Conservation (phyloP, 2,797 vertebrate species). For the Phoeniculus purpureus region DNA sequence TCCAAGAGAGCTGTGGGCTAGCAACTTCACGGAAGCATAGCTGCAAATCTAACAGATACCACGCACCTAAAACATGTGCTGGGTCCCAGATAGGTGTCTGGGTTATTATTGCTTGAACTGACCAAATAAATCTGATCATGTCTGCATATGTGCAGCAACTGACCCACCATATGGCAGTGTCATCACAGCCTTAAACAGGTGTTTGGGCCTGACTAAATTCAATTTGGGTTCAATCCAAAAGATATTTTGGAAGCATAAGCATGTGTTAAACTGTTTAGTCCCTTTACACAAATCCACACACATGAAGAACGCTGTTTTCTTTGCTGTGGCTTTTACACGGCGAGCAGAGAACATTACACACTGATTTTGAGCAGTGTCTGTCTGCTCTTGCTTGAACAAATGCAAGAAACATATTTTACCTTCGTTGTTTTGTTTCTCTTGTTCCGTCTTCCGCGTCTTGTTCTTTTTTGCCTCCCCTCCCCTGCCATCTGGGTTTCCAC, state of each 20-base stretch:
- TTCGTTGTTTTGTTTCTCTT: not conserved
- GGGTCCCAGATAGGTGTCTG: not conserved
- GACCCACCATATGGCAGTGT: constrained; percentile 54
- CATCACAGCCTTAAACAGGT: constrained; percentile 45
- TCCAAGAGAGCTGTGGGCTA: not conserved
- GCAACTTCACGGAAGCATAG: not conserved
- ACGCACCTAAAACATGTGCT: not conserved
- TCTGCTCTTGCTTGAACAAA: not conserved
- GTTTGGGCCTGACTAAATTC: constrained; percentile 27
- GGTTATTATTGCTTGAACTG: not conserved
- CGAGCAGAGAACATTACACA: not conserved
- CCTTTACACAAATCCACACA: not conserved
- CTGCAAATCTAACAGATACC: not conserved
- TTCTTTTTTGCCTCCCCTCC: not conserved
- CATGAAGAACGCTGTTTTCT: not conserved
- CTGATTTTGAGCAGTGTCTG: not conserved
- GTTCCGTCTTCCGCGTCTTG: not conserved
- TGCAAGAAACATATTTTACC: not conserved
- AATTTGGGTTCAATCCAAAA: constrained; percentile 46
- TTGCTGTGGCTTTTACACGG: not conserved
- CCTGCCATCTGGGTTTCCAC: constrained; percentile 55
- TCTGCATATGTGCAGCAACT: constrained; percentile 2
- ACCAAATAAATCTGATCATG: not conserved
- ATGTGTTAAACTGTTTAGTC: constrained; percentile 7
- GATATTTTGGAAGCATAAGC: constrained; percentile 12